These are phyloP conservation scores for Gymnocheta viridis DNA, from an alignment of 2,888 invertebrate species.

Conservation along the genomic window DNA sequence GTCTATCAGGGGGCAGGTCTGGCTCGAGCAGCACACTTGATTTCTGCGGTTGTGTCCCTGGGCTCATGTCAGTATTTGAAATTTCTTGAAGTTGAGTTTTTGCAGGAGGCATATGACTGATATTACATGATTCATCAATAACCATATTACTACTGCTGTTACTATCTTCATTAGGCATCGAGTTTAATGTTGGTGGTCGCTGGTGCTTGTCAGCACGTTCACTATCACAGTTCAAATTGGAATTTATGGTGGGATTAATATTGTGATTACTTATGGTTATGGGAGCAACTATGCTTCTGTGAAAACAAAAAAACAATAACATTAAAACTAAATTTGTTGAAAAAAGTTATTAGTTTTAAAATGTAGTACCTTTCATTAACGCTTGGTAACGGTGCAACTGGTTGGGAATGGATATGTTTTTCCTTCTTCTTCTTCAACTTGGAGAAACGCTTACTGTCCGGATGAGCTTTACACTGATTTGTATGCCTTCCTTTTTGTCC, in stretches of 20 bases:
- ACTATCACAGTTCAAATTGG: conserved; percentile 67
- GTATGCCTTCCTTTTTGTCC: conserved; percentile 80
- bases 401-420: conserved; percentile 19
- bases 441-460: conserved; percentile 73
- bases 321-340: background rate
- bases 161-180: conserved; percentile 72
- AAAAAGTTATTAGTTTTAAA: background rate
- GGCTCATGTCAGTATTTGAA: background rate
- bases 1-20: conserved; percentile 57
- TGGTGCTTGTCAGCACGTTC: conserved; percentile 30
- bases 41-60: conserved; percentile 7
- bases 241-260: conserved; percentile 61
- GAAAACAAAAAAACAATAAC: background rate
- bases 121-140: conserved; percentile 73
- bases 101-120: conserved; percentile 57
- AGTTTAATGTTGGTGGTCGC: conserved; percentile 46
- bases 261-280: conserved; percentile 42
- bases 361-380: conserved; percentile 42
- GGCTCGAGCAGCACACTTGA: conserved; percentile 31
- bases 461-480: conserved; percentile 78
- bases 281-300: conserved; percentile 43
- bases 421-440: conserved; percentile 72
- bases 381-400: background rate
- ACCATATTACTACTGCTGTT: conserved; percentile 75
- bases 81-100: background rate